Evolutionary conservation across 2,888 invertebrate genomes (phyloP), one percentile per base, ranked within the genome.

Genomic region (Tineola bisselliella): DNA sequence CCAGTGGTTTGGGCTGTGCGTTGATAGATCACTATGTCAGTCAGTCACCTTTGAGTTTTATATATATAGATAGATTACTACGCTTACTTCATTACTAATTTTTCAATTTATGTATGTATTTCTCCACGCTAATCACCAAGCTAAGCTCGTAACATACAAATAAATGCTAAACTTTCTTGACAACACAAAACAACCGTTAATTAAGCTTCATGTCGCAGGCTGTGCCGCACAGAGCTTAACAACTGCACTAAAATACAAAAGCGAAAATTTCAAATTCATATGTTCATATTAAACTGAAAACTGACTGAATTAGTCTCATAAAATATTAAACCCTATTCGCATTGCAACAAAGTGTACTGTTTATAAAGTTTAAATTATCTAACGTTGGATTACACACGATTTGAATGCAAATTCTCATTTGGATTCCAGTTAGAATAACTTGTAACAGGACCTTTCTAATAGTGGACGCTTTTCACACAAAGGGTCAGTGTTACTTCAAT

Each of bases 381-480:
- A 54, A 54, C 54, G 54, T 54, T 18, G 25, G 54, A 48, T 17
- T 25, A 54, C 2, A 18, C 54, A 25, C 19, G 54, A 54, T 54
- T 54, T 54, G 54, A 54, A 54, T 54, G 54, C 25, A 54, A 19
- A 54, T 54, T 54, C 54, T 18, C 54, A 54, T 54, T 54, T 54
- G 54, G 4, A 54, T 54, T 54, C 19, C 17, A 48, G 54, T 54
- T 54, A 54, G 25, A 48, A 54, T 54, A 48, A 48, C 4, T 48
- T 48, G 48, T 48, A 15, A 48, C 48, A 17, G 10, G 48, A 10
- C 48, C 48, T 48, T 48, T 5, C 48, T 48, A 48, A 48, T 48
- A 15, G 15, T 6, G 3, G 38, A 10, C 10, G 1, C 1, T 3
- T 38, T 38, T 12, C 38, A n/a, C 5, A 10, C 38, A 12, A 12